phyloP scores from a whole-genome alignment of 2,113 vertebrate species.

The Tichodroma muraria region DNA sequence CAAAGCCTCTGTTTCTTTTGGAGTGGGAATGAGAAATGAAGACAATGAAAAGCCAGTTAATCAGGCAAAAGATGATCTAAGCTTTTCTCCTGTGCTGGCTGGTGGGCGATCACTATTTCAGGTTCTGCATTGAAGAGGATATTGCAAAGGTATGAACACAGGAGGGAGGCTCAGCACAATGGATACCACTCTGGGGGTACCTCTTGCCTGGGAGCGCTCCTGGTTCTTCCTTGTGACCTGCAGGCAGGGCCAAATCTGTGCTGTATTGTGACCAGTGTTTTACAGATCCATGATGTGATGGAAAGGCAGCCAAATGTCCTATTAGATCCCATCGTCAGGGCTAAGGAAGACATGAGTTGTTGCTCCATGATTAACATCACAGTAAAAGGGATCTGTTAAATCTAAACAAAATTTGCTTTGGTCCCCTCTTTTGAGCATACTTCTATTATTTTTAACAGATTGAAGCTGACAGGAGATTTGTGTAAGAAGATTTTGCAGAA shows the following conservation, averaged over 20 bases:
- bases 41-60: not conserved
- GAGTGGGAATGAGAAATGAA: not conserved
- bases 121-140: not conserved
- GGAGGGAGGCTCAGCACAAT: not conserved
- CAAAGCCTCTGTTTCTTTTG: not conserved
- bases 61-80: not conserved
- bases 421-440: not conserved
- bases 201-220: not conserved
- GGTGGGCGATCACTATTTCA: accelerated
- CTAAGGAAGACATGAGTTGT: not conserved
- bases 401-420: slow-evolving; percentile 12
- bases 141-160: not conserved
- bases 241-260: not conserved
- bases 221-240: not conserved
- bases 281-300: not conserved
- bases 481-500: slow-evolving; percentile 30
- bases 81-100: accelerated
- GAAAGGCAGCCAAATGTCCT: not conserved
- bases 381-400: not conserved
- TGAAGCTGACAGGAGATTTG: slow-evolving; percentile 38
- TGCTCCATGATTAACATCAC: not conserved
- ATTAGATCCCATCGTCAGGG: not conserved
- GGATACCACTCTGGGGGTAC: not conserved
- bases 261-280: not conserved
- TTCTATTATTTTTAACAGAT: slow-evolving; percentile 28